These are phyloP conservation scores for Cinclus mexicanus DNA, from an alignment of 2,113 vertebrate genomes.

Conservation along the genomic window DNA sequence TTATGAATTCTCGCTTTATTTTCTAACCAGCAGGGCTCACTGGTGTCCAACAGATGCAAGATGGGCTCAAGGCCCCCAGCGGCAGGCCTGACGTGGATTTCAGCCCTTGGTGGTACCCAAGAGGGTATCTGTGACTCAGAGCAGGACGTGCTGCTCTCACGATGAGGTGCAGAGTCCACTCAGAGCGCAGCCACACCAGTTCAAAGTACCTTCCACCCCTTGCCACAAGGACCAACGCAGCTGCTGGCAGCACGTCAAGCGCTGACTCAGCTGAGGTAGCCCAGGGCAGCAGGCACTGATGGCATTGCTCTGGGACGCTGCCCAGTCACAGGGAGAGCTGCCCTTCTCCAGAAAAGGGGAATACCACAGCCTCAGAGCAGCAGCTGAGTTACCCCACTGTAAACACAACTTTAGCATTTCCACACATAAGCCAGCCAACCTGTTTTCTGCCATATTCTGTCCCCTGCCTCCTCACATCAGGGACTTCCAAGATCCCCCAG, in stretches of 20 bases:
- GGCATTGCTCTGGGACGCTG: neutral
- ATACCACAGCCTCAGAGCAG: neutral
- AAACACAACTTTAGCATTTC: rapidly evolving
- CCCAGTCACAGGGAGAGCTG: neutral
- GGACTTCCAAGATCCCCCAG: neutral
- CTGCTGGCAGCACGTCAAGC: rapidly evolving
- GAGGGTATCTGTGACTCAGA: neutral
- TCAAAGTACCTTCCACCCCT: slow-evolving; percentile 6
- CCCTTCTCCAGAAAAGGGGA: neutral
- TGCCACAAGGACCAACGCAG: rapidly evolving
- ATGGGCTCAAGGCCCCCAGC: neutral
- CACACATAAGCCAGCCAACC: neutral
- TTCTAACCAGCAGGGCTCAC: neutral
- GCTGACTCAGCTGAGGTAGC: neutral
- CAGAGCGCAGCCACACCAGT: neutral
- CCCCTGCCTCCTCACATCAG: neutral
- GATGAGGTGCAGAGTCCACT: neutral
- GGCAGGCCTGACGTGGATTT: neutral
- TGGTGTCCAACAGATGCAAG: neutral
- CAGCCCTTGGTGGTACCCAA: neutral
- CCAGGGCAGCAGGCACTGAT: neutral
- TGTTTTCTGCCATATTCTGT: neutral
- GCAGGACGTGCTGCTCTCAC: neutral
- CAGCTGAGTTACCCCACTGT: neutral
- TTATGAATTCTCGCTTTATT: neutral